phyloP scores from a whole-genome alignment of 2,797 vertebrate species.

The Crax fasciolata region DNA sequence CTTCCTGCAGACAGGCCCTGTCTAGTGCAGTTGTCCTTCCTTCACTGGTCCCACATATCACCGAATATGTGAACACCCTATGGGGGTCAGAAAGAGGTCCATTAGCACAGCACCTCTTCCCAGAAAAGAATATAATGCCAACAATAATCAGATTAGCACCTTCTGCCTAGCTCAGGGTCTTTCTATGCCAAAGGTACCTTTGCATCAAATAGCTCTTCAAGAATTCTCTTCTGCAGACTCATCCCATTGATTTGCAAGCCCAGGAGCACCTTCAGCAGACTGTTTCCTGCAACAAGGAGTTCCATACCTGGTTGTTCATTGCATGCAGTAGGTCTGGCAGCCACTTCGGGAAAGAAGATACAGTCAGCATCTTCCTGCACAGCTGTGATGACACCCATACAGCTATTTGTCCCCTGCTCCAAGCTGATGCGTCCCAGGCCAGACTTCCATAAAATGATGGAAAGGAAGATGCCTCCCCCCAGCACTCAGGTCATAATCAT shows the following conservation, averaged over 20 bases:
- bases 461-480: not conserved
- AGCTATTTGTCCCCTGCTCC: not conserved
- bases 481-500: not conserved
- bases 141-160: not conserved
- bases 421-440: not conserved
- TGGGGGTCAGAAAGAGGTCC: not conserved
- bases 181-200: not conserved
- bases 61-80: not conserved
- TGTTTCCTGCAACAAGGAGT: not conserved
- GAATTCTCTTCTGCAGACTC: not conserved
- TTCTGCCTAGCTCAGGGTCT: not conserved
- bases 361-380: not conserved
- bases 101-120: not conserved
- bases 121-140: not conserved
- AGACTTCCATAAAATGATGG: not conserved
- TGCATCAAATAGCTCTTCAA: not conserved
- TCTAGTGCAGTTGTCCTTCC: not conserved
- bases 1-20: not conserved
- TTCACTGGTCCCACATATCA: not conserved
- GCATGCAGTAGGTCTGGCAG: not conserved
- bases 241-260: not conserved
- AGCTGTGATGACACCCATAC: not conserved
- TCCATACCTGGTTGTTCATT: not conserved
- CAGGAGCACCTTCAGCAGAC: not conserved
- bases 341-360: not conserved